phyloP scores from a whole-genome alignment of 2,888 invertebrate genomes.

The Heliothis peltigera region DNA sequence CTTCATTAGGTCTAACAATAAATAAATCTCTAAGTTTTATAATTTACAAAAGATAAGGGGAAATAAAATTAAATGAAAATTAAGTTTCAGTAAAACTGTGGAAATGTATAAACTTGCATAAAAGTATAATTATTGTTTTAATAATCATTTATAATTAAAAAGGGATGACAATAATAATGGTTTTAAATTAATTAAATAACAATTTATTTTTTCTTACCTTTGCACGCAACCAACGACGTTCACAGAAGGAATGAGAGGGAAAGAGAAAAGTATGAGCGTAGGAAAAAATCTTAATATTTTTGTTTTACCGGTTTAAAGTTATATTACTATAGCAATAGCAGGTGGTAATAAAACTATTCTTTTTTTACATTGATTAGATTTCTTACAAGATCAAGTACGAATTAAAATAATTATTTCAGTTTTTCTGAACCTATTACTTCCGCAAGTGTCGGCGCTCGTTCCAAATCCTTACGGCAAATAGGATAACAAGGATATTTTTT shows the following conservation, averaged over 20 bases:
- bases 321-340: constrained; percentile 4
- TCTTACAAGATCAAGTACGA: not conserved
- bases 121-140: constrained; percentile 16
- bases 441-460: constrained; percentile 41
- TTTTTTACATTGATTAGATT: not conserved
- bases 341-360: not conserved
- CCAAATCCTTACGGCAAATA: constrained; percentile 14
- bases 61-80: constrained; percentile 14
- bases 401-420: not conserved
- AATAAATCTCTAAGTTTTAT: not conserved
- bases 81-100: constrained; percentile 36
- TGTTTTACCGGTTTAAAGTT: constrained; percentile 9
- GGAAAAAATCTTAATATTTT: constrained; percentile 3
- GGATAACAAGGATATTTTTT: not conserved
- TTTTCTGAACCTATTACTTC: constrained; percentile 20
- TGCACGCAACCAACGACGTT: constrained; percentile 59
- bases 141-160: constrained; percentile 2
- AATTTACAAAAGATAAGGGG: constrained; percentile 7
- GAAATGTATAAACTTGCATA: constrained; percentile 7
- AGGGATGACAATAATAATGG: not conserved
- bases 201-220: constrained; percentile 59
- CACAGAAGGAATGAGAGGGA: constrained; percentile 45
- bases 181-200: constrained; percentile 1
- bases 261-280: constrained; percentile 31
- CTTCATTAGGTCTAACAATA: not conserved